Base-by-base conservation (phyloP, 2,888 invertebrate species). In the Schizotus pectinicornis region DNA sequence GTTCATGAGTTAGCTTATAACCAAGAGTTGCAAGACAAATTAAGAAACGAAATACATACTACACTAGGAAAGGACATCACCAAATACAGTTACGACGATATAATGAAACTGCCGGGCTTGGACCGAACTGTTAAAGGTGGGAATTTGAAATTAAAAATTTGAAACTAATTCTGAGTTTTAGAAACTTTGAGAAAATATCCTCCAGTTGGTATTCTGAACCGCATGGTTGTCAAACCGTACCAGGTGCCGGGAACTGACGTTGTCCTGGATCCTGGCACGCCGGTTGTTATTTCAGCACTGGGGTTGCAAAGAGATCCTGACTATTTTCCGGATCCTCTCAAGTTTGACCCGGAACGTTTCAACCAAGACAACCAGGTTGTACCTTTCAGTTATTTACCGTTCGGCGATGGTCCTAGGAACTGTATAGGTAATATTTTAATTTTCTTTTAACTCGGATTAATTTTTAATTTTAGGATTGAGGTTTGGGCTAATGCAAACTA, bases 151-250 rank as follows among this genome's bases (percentile, higher is more conserved):
- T 22, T 9, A 42, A 22, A 14, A 35, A 3, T 35, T 3, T 35
- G 6, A 9, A 35, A 35, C 6, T 35, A 35, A 35, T 6, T 6
- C 7, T 34, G 7, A n/a, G 36, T 48, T 37, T 35, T 38, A 62
- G 65, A 65, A 32, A 60, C 60, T n/a, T 13, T 62, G 12, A 55
- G 63, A 33, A 50, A 54, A 35, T 57, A 64, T 48, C 62, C 63
- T n/a, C 35, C 51, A 6, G 14, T 56, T 2, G 47, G 46, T 1
- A 31, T 51, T 6, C 13, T 64, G n/a, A 61, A 55, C 22, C 50
- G 66, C n/a, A 47, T 56, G 32, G 54, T 56, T 34, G 47, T 12
- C 2, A 56, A 63, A 37, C 50, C 48, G 2, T 63, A 63, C 31
- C 47, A 43, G 43, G 30, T 64, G 12, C 59, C 61, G 6, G 57